A percentile compares a stretch with the other conserved stretches of the same genome.
These are phyloP conservation scores for Capra hircus DNA, from an alignment of 2,113 vertebrate genomes.

Conservation along the genomic window DNA sequence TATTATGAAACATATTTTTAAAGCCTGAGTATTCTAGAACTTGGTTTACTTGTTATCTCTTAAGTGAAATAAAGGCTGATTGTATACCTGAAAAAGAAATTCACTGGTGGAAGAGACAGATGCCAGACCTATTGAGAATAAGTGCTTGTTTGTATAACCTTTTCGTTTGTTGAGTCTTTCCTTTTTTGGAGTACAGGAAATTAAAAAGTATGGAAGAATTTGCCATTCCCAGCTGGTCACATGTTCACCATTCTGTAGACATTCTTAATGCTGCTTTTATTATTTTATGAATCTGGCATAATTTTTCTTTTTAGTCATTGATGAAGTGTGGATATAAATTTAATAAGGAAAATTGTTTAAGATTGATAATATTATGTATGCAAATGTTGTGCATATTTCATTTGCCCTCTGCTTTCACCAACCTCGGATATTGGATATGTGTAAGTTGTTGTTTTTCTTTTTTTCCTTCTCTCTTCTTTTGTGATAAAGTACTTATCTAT, in stretches of 20 bases:
- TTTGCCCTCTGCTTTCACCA: not conserved
- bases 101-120: not conserved
- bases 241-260: not conserved
- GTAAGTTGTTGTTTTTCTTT: not conserved
- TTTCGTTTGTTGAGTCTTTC: conserved; percentile 58
- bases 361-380: not conserved
- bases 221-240: conserved; percentile 26
- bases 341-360: not conserved
- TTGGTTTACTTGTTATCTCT: conserved; percentile 48
- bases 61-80: not conserved
- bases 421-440: not conserved
- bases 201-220: conserved; percentile 53
- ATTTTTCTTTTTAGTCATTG: conserved; percentile 9
- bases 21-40: conserved; percentile 38
- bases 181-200: conserved; percentile 53
- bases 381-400: not conserved
- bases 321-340: conserved; percentile 6
- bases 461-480: not conserved
- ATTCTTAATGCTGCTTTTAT: conserved; percentile 18
- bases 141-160: conserved; percentile 58
- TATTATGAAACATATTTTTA: conserved; percentile 14
- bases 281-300: not conserved
- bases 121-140: conserved; percentile 35
- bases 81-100: conserved; percentile 44
- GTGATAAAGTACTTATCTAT: not conserved